phyloP scores from a whole-genome alignment of 2,113 vertebrate genomes.

The Callipepla californica region DNA sequence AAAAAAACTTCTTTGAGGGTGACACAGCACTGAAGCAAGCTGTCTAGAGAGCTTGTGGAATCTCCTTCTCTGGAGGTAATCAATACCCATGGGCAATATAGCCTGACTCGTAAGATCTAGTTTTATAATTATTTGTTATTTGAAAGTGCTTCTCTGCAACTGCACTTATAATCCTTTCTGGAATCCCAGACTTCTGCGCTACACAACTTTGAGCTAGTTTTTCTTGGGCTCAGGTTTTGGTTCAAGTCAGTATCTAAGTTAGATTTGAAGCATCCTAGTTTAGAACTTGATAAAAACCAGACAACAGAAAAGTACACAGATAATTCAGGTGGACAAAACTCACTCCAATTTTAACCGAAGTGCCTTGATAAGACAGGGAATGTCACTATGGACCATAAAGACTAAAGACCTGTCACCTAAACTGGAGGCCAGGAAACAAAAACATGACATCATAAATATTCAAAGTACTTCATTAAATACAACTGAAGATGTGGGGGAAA shows the following conservation, averaged over 20 bases:
- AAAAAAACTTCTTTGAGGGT: no score
- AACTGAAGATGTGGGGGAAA: neutral
- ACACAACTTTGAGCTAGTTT: neutral
- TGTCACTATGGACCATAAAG: neutral
- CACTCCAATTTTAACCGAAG: neutral
- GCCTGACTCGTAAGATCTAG: neutral
- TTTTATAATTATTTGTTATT: neutral
- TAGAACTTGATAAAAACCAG: neutral
- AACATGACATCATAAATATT: neutral
- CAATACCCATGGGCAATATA: no score
- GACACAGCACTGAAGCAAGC: no score
- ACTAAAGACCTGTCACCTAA: neutral
- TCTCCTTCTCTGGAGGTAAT: no score
- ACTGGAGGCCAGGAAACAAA: neutral
- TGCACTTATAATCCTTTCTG: neutral
- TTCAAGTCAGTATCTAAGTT: neutral
- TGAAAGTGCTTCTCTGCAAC: neutral
- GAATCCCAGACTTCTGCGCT: neutral
- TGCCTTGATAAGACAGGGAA: neutral
- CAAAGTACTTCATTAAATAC: neutral
- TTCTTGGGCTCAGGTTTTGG: neutral
- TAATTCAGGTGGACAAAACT: neutral
- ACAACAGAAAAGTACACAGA: neutral
- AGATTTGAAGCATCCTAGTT: neutral
- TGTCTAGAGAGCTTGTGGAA: no score